Percentiles rank a stretch among this genome's conserved stretches.
Conservation (phyloP, 2,113 vertebrate species). For the Scopus umbretta region DNA sequence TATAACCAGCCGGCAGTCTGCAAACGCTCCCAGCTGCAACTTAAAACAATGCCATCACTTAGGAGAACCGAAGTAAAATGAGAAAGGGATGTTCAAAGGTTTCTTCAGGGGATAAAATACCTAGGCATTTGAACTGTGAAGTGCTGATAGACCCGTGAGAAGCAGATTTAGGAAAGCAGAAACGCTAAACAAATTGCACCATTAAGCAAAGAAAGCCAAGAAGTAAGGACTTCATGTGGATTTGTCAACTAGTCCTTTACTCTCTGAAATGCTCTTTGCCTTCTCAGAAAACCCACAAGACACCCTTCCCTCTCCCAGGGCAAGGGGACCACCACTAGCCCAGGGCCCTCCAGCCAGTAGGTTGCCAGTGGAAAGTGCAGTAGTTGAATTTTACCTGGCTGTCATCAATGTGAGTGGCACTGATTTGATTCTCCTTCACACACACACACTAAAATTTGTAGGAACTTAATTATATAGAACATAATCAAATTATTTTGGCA, state of each 20-base stretch:
- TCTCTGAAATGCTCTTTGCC: background rate
- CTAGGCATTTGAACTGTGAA: background rate
- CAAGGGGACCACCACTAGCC: background rate
- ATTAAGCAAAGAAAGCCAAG: background rate
- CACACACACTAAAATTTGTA: background rate
- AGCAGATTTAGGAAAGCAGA: background rate
- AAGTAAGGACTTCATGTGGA: background rate
- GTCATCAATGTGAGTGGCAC: background rate
- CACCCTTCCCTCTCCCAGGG: background rate
- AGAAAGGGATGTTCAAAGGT: background rate
- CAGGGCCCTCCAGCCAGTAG: background rate
- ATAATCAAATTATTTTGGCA: background rate
- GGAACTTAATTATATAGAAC: background rate
- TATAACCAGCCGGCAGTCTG: background rate
- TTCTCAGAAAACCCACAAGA: background rate
- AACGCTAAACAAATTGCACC: background rate
- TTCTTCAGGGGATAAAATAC: background rate
- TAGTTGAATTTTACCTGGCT: background rate
- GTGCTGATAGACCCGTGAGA: background rate
- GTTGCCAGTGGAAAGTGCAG: background rate
- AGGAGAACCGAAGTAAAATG: background rate
- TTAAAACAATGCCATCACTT: background rate
- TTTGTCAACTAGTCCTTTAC: background rate
- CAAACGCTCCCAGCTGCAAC: rapidly evolving
- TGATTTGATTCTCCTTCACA: background rate